Conservation (phyloP, 2,113 vertebrate species). For the Ailuropoda melanoleuca region DNA sequence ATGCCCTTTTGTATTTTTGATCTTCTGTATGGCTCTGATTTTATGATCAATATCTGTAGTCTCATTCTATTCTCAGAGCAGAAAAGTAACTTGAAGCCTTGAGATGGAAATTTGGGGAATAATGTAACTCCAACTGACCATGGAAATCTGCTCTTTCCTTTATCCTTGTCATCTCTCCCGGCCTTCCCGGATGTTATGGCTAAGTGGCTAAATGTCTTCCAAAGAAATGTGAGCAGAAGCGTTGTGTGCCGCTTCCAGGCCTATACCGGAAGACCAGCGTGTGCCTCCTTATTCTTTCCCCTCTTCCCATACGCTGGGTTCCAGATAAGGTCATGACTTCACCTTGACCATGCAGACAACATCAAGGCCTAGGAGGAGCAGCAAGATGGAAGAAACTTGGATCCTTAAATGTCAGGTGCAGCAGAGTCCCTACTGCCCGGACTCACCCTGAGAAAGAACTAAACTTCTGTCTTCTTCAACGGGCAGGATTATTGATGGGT, state of each 20-base stretch:
- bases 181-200: neutral
- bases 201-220: neutral
- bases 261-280: neutral
- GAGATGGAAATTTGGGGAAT: neutral
- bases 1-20: neutral
- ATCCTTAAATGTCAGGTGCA: neutral
- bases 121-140: neutral
- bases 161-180: neutral
- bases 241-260: neutral
- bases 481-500: neutral
- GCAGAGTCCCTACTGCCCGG: neutral
- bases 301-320: neutral
- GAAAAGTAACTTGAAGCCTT: neutral
- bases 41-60: neutral
- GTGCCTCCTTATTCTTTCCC: neutral
- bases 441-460: neutral
- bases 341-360: neutral
- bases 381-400: neutral
- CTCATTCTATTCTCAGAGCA: neutral
- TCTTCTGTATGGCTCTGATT: neutral
- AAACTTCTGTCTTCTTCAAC: neutral
- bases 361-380: neutral
- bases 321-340: neutral
- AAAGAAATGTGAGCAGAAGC: neutral
- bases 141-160: neutral